Base-by-base conservation (phyloP, 2,797 vertebrate genomes). In the Artibeus lituratus region DNA sequence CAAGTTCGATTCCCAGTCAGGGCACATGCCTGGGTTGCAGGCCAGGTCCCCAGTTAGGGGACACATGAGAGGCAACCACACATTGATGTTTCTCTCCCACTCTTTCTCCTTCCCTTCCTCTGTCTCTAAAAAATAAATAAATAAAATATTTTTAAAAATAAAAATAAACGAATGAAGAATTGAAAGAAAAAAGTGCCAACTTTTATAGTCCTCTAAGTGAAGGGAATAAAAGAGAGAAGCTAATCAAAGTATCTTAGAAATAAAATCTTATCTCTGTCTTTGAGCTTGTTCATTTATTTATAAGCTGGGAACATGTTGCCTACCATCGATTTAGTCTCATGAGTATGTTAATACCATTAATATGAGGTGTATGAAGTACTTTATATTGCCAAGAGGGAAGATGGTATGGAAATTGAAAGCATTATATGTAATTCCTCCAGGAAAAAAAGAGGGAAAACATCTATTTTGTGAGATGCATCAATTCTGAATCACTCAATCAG, bases 331-430 rank as follows among this genome's bases (percentile, higher is more conserved):
- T 77, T 91, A 83, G 67, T 74, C 89, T 94, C 87, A 1, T 29
- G 87, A 77, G 74, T 44, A 59, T 76, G 73, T 94, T 92, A 94
- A 57, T 74, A 94, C 70, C 44, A 84, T 92, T 95, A 94, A 86
- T 84, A 92, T 53, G 74, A 96, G 78, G 83, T 89, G 95, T 89
- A 96, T 87, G 74, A 91, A 85, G 51, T 91, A 51, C 69, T 95
- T 83, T 95, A 65, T 92, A 83, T 51, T 83, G 86, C 81, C 85
- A 84, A 70, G 39, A 44, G 76, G 59, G 69, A 96, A 86, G 78
- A 87, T 42, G 9, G 70, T 42, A 77, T 67, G 96, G 89, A 93
- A 86, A 94, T 93, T 67, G 83, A 80, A 95, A 93, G 73, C 78
- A 80, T 78, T 80, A 70, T 18, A 9, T 59, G 37, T 32, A 53